A percentile compares a stretch with the other conserved stretches of the same genome.
These are phyloP conservation scores for Garra rufa DNA, from an alignment of 2,113 vertebrate species.

Conservation along the genomic window DNA sequence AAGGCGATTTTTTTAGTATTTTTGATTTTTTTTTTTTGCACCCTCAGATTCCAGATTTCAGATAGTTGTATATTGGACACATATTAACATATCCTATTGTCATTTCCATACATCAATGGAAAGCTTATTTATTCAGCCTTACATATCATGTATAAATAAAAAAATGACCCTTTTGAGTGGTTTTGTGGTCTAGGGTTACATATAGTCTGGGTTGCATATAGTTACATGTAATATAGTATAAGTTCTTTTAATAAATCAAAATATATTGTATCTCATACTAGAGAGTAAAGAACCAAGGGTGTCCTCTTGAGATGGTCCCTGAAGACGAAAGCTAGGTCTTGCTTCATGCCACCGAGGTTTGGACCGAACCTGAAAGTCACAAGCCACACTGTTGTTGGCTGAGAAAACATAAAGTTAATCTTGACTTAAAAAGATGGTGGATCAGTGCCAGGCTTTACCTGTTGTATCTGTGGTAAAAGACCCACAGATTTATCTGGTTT, in stretches of 20 bases:
- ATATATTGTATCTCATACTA: conserved; percentile 67
- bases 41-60: too few species aligned
- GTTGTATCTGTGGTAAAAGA: conserved; percentile 56
- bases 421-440: not conserved
- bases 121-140: too few species aligned
- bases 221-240: not conserved
- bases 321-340: conserved; percentile 69
- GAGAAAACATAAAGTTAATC: not conserved
- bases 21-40: too few species aligned
- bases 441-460: conserved; percentile 23
- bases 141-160: too few species aligned
- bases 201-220: not conserved
- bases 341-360: conserved; percentile 77
- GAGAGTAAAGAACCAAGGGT: conserved; percentile 62
- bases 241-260: not conserved
- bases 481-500: not conserved
- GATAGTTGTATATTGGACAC: too few species aligned
- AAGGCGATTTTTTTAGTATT: too few species aligned
- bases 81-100: too few species aligned
- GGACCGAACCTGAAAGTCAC: conserved; percentile 63
- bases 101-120: too few species aligned
- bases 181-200: too few species aligned
- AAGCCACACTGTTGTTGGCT: not conserved
- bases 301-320: conserved; percentile 49
- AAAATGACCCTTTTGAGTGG: too few species aligned